These are phyloP conservation scores for Lissonota sp. DNA, from an alignment of 2,888 invertebrate species.

Conservation along the genomic window DNA sequence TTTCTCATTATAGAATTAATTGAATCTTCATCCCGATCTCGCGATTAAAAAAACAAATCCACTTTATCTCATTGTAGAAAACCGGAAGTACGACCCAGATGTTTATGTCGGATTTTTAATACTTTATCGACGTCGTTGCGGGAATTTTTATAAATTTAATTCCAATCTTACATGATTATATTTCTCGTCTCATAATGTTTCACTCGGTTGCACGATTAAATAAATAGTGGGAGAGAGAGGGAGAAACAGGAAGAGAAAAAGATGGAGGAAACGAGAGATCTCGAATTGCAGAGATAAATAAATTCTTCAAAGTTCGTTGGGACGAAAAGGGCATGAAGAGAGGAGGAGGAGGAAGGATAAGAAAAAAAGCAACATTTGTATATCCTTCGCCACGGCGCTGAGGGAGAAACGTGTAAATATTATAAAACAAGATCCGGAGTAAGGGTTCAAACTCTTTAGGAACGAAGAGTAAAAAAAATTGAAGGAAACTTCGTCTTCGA, in stretches of 20 bases:
- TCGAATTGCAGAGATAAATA: conserved; percentile 33
- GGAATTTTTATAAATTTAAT: too few species aligned
- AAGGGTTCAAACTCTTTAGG: conserved; percentile 13
- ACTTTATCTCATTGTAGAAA: too few species aligned
- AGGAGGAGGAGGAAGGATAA: background rate
- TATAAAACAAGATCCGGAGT: conserved; percentile 17
- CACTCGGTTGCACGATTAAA: background rate
- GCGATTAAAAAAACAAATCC: too few species aligned
- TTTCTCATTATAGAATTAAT: too few species aligned
- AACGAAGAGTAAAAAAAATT: background rate
- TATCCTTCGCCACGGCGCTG: conserved; percentile 13
- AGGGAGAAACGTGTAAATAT: conserved; percentile 57
- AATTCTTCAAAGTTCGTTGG: conserved; percentile 33
- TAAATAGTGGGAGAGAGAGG: background rate
- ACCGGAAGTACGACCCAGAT: too few species aligned
- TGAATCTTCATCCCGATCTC: too few species aligned
- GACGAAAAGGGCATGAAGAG: background rate
- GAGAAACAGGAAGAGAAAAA: background rate
- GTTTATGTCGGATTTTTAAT: too few species aligned
- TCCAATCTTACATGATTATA: background rate
- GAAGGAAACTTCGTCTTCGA: conserved; percentile 29
- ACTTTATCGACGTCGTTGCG: too few species aligned
- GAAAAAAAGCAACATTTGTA: background rate
- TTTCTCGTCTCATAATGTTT: conserved; percentile 1
- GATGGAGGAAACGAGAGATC: background rate